phyloP scores from a whole-genome alignment of 2,888 invertebrate genomes.

The Phortica magna region DNA sequence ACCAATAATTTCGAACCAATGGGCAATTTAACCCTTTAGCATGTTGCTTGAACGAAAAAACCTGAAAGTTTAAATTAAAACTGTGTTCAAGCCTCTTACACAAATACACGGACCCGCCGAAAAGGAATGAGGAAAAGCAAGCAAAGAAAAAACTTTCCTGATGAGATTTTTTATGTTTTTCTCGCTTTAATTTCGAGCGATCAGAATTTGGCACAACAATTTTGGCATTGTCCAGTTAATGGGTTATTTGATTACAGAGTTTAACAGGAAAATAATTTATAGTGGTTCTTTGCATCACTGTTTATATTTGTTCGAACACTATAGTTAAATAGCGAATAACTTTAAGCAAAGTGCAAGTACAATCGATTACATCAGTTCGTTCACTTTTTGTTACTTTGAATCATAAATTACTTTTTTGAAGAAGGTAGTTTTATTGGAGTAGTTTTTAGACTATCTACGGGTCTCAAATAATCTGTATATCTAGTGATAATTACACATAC shows the following conservation, averaged over 20 bases:
- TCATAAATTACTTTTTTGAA: too few species aligned
- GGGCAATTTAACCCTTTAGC: constrained; percentile 78
- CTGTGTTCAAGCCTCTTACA: constrained; percentile 52
- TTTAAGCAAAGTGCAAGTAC: neutral
- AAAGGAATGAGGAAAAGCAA: neutral
- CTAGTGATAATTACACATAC: too few species aligned
- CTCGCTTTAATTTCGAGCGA: neutral
- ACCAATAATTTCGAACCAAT: constrained; percentile 79
- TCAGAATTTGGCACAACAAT: neutral
- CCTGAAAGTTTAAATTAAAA: constrained; percentile 71
- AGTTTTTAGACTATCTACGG: too few species aligned
- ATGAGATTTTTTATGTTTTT: neutral
- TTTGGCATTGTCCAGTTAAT: constrained; percentile 23
- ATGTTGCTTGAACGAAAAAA: constrained; percentile 72
- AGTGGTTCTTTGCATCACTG: neutral
- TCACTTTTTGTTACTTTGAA: neutral
- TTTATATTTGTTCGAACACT: neutral
- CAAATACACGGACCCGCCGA: neutral
- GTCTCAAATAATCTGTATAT: too few species aligned
- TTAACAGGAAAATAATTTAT: neutral
- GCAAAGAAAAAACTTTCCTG: constrained; percentile 7
- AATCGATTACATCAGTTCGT: neutral
- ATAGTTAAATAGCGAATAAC: neutral
- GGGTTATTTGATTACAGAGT: constrained; percentile 11
- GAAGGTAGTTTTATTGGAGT: too few species aligned